These are phyloP conservation scores for Neoaliturus tenellus DNA, from an alignment of 2,888 invertebrate genomes.

Conservation along the genomic window DNA sequence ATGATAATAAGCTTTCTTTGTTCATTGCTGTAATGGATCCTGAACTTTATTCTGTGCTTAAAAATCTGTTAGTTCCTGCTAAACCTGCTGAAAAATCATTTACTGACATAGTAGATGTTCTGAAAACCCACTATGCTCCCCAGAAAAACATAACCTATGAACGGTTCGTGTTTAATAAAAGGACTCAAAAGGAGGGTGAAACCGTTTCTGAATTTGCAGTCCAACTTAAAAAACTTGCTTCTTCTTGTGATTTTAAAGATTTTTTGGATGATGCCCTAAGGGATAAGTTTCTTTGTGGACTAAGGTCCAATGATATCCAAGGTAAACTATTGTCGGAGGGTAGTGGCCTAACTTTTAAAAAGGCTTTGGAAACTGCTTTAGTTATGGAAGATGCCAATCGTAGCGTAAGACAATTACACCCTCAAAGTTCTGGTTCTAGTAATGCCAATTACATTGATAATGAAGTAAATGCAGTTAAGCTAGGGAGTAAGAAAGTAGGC, in stretches of 20 bases:
- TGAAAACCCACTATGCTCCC: slow-evolving; percentile 51
- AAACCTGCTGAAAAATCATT: slow-evolving; percentile 48
- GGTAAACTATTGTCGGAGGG: neutral
- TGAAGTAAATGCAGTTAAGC: neutral
- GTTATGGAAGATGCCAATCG: slow-evolving; percentile 5
- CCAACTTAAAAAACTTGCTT: slow-evolving; percentile 43
- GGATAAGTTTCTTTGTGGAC: slow-evolving; percentile 54
- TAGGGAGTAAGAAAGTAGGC: neutral
- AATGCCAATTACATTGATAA: neutral
- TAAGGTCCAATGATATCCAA: slow-evolving; percentile 26
- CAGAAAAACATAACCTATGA: slow-evolving; percentile 45
- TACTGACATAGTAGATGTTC: slow-evolving; percentile 5
- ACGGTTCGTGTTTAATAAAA: slow-evolving; percentile 53
- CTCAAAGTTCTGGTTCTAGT: neutral
- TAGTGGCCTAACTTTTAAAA: neutral
- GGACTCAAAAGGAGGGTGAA: slow-evolving; percentile 51
- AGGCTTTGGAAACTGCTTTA: neutral
- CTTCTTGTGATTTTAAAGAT: slow-evolving; percentile 51
- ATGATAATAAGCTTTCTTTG: slow-evolving; percentile 49
- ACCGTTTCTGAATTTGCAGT: slow-evolving; percentile 51
- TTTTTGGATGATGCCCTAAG: slow-evolving; percentile 57
- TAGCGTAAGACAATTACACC: neutral
- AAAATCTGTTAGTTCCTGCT: slow-evolving; percentile 53
- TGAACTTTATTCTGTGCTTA: slow-evolving; percentile 55
- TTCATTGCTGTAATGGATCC: slow-evolving; percentile 55